Evolutionary conservation across 2,113 vertebrate species (phyloP).

Genomic region (Cercocebus atys): DNA sequence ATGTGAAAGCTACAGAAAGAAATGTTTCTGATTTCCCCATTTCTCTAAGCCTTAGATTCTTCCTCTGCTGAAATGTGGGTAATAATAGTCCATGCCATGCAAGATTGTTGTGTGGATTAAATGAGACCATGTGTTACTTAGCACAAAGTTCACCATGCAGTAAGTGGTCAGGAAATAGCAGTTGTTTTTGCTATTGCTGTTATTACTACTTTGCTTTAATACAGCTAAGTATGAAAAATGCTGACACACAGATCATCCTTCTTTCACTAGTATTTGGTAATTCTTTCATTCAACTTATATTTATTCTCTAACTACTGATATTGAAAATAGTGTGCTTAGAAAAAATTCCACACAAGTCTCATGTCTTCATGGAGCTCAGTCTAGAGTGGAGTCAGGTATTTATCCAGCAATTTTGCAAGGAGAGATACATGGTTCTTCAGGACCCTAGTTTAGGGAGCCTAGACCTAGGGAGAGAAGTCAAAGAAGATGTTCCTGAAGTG

Average conservation of each 20-base stretch:
- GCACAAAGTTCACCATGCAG: background rate
- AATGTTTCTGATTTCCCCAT: background rate
- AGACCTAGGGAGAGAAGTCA: background rate
- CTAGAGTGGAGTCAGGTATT: background rate
- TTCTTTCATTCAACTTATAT: background rate
- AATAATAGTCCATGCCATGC: background rate
- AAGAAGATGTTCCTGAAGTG: background rate
- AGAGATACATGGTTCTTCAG: fast-evolving
- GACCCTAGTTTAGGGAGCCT: background rate
- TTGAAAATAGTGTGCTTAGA: background rate
- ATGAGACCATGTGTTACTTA: background rate
- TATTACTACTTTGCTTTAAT: background rate
- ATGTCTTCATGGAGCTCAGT: background rate
- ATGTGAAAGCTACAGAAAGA: background rate
- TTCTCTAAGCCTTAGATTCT: background rate
- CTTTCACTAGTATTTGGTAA: background rate
- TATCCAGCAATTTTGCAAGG: background rate
- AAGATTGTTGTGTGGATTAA: background rate
- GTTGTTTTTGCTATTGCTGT: background rate
- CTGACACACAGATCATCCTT: background rate
- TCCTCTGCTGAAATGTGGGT: background rate
- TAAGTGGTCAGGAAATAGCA: background rate
- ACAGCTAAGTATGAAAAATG: background rate
- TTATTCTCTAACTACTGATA: background rate
- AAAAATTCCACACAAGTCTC: background rate